Evolutionary conservation across 2,113 vertebrate genomes (phyloP).

Genomic region (Neolamprologus sp.): DNA sequence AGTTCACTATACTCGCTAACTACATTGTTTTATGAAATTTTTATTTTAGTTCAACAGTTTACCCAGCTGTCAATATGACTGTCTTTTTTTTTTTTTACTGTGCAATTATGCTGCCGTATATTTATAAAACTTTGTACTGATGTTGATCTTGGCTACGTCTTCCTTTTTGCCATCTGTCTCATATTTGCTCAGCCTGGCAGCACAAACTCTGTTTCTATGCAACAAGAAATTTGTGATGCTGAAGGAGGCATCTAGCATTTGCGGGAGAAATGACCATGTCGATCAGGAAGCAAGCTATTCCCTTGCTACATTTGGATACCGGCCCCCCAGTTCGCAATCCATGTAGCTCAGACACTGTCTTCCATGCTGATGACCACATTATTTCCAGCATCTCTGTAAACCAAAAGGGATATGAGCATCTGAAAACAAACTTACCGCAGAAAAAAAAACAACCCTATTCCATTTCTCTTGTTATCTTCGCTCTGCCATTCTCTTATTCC

Average conservation of each 20-base stretch:
- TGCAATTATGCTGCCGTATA: not conserved
- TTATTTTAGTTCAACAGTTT: not conserved
- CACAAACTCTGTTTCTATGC: not conserved
- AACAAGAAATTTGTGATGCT: not conserved
- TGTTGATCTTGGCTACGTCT: slow-evolving; percentile 5
- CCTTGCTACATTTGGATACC: not conserved
- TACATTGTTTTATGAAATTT: not conserved
- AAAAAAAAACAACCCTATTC: not conserved
- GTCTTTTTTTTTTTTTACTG: not conserved
- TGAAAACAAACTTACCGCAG: not conserved
- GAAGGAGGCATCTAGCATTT: not conserved
- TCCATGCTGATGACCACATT: slow-evolving; percentile 16
- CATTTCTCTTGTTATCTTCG: not conserved
- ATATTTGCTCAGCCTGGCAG: not conserved
- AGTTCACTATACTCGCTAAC: not conserved
- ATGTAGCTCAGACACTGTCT: not conserved
- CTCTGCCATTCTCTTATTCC: not conserved
- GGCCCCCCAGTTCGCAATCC: not conserved
- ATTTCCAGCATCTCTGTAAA: not conserved
- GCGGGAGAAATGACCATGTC: not conserved
- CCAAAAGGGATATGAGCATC: not conserved
- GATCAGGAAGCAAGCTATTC: not conserved
- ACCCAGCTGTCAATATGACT: not conserved
- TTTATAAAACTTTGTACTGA: not conserved
- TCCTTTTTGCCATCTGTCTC: slow-evolving; percentile 8